Conservation (phyloP, 2,888 invertebrate genomes). For the Platycheirus rosarum region DNA sequence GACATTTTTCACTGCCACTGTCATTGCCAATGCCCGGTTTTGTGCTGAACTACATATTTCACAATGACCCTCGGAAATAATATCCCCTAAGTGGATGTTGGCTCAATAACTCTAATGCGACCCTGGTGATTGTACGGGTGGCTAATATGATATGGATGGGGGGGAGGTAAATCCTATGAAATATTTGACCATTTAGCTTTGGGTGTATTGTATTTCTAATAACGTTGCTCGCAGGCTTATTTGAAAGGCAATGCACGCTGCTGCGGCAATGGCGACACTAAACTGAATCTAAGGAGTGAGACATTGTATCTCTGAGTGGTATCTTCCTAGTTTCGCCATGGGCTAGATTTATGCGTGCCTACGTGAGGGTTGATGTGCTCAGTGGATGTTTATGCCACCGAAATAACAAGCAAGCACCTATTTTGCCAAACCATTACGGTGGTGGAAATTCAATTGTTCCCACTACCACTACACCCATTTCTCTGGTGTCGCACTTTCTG, state of each 20-base stretch:
- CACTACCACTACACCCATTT: slow-evolving; percentile 47
- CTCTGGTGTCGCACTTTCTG: slow-evolving; percentile 36
- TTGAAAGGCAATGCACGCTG: slow-evolving; percentile 49
- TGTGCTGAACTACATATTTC: slow-evolving; percentile 32
- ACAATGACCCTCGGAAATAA: slow-evolving; percentile 64
- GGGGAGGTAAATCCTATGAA: slow-evolving; percentile 57
- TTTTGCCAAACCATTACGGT: slow-evolving; percentile 51
- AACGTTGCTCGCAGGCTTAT: slow-evolving; percentile 34
- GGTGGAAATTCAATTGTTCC: slow-evolving; percentile 44
- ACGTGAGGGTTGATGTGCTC: slow-evolving; percentile 61
- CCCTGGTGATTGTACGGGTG: neutral
- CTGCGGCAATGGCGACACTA: slow-evolving; percentile 4
- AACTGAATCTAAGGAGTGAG: slow-evolving; percentile 12
- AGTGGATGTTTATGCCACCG: slow-evolving; percentile 30
- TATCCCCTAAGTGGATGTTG: slow-evolving; percentile 54
- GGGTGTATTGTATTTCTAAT: slow-evolving; percentile 39
- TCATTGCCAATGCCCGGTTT: slow-evolving; percentile 67
- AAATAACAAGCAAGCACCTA: slow-evolving; percentile 67
- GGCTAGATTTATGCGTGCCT: slow-evolving; percentile 66
- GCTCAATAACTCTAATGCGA: neutral
- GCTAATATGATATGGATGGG: slow-evolving; percentile 19
- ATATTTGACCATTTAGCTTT: slow-evolving; percentile 52
- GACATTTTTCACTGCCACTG: slow-evolving; percentile 71
- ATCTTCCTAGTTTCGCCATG: slow-evolving; percentile 15
- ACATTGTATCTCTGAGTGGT: slow-evolving; percentile 48